phyloP scores from a whole-genome alignment of 2,113 vertebrate genomes.

The Nesogale talazaci region DNA sequence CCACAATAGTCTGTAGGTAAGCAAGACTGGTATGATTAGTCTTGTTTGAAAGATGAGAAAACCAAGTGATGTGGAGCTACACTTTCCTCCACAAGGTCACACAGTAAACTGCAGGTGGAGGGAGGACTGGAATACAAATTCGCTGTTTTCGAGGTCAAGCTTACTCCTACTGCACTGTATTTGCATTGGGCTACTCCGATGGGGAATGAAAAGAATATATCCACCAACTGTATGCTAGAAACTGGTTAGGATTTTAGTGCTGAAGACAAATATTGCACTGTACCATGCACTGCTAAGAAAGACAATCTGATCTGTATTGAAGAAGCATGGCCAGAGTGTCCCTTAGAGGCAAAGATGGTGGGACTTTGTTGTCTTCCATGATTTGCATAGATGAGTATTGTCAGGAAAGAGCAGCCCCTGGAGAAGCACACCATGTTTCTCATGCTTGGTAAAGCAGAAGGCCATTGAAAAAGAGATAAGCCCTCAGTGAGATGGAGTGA shows the following conservation, averaged over 20 bases:
- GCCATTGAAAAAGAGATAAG: too few relatives aligned
- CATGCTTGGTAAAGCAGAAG: too few relatives aligned
- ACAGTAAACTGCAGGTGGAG: constrained; percentile 1
- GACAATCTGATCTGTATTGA: too few relatives aligned
- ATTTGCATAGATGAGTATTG: too few relatives aligned
- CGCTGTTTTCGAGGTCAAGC: constrained; percentile 17
- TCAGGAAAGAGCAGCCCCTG: too few relatives aligned
- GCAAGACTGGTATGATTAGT: constrained; percentile 45
- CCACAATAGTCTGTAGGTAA: background rate
- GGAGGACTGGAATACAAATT: constrained; percentile 31
- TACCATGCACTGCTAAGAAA: too few relatives aligned
- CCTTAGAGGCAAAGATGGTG: too few relatives aligned
- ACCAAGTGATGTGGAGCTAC: background rate
- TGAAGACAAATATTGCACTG: too few relatives aligned
- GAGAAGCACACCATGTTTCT: too few relatives aligned
- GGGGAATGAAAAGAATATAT: background rate
- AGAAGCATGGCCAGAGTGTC: too few relatives aligned
- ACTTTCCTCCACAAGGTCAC: constrained; percentile 62
- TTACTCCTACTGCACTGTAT: background rate
- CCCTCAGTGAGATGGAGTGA: too few relatives aligned
- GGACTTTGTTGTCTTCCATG: too few relatives aligned
- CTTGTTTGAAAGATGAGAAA: constrained; percentile 55
- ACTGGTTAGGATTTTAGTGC: background rate
- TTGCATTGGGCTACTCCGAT: background rate
- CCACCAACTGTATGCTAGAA: background rate